Conservation (phyloP, 1,140 invertebrate genomes). For the Samia ricini region DNA sequence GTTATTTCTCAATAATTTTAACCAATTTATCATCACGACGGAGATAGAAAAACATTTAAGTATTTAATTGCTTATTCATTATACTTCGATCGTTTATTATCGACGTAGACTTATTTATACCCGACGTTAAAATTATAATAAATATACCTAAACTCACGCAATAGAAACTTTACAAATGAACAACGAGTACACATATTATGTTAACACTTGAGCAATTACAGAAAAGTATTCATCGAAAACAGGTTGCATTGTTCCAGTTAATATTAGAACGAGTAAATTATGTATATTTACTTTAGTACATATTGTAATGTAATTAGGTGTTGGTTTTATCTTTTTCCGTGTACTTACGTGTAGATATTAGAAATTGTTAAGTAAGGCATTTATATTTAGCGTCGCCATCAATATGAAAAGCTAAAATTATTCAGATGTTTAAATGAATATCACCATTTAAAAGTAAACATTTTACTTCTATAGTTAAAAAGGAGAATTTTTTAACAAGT, state of each 20-base stretch:
- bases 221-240: neutral
- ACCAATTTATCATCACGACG: too few species aligned
- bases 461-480: too few species aligned
- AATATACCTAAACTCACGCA: neutral
- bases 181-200: neutral
- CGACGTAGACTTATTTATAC: constrained; percentile 6
- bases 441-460: too few species aligned
- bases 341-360: too few species aligned
- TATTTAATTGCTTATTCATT: neutral
- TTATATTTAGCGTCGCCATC: too few species aligned
- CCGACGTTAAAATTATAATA: neutral
- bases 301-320: neutral
- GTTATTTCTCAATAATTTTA: too few species aligned
- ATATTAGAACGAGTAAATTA: neutral
- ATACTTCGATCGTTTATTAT: neutral
- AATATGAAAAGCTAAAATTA: too few species aligned
- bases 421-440: too few species aligned
- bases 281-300: neutral
- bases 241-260: neutral
- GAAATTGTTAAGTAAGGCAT: too few species aligned
- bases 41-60: neutral
- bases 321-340: too few species aligned
- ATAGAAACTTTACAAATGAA: neutral
- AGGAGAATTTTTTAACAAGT: too few species aligned
- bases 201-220: neutral